These are phyloP conservation scores for Limonius californicus DNA, from an alignment of 1,140 invertebrate species.

Conservation along the genomic window DNA sequence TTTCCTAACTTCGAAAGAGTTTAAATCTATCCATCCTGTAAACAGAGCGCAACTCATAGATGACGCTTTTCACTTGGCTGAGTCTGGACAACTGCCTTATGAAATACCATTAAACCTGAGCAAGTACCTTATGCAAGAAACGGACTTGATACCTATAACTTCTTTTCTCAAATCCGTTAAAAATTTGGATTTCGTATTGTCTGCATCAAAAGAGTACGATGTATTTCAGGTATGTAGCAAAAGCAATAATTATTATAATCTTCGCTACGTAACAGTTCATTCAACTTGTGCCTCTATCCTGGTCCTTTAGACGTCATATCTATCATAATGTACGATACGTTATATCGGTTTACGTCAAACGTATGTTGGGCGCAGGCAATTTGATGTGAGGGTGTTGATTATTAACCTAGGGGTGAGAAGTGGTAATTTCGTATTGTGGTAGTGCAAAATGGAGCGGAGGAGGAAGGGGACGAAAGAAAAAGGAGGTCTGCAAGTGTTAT, in stretches of 20 bases:
- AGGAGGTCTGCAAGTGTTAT: too few species aligned
- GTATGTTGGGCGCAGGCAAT: too few species aligned
- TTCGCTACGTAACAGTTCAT: background rate
- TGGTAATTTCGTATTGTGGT: too few species aligned
- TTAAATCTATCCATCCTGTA: slow-evolving; percentile 56
- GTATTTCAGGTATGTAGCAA: background rate
- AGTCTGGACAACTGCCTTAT: slow-evolving; percentile 53
- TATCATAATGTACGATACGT: too few species aligned
- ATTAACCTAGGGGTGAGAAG: too few species aligned
- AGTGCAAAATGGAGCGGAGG: too few species aligned
- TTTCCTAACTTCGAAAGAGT: slow-evolving; percentile 47
- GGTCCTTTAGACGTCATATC: too few species aligned
- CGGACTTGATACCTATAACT: slow-evolving; percentile 24
- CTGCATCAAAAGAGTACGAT: background rate
- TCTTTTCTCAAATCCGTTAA: slow-evolving; percentile 2
- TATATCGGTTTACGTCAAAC: too few species aligned
- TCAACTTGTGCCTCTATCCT: background rate
- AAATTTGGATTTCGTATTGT: background rate
- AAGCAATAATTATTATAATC: too few species aligned
- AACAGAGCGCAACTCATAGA: slow-evolving; percentile 77
- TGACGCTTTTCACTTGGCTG: slow-evolving; percentile 66
- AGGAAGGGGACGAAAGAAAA: too few species aligned
- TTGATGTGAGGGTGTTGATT: too few species aligned
- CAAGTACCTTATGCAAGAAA: slow-evolving; percentile 54
- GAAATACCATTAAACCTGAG: slow-evolving; percentile 49